Evolutionary conservation across 2,888 invertebrate genomes (phyloP), one percentile per base, ranked within the genome.

Genomic region (Ypsolopha sequella): DNA sequence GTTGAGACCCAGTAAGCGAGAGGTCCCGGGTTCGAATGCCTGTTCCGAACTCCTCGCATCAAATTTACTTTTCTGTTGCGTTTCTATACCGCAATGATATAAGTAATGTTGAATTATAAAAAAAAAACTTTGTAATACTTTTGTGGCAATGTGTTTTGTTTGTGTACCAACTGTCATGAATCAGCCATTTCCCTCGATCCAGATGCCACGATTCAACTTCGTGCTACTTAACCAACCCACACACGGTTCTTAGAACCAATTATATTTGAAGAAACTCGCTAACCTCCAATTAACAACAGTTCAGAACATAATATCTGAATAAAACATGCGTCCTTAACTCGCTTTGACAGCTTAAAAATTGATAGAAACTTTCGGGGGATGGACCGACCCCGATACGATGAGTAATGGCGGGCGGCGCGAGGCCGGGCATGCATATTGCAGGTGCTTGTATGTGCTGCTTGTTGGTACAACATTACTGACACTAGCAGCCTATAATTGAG

Each of bases 251-350:
- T 36, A 9, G 11, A 13, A 47, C 47, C 47, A 13, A 47, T 47
- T 36, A 36, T 33, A 4, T 47, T 38, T 13, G 36, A 47, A 36
- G 46, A 46, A 46, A 7, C 46, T 35, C 9, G 34, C 47, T 9
- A 14, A 13, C 36, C 9, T 11, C 36, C 38, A 47, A 47, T 47
- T 47, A 47, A 36, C 46, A 6, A 46, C 34, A 46, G 38, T 36
- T 41, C 11, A 8, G 35, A 34, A 39, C 49, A 49, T 33, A 33
- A 49, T 49, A 39, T 33, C 24, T 49, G 49, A 49, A 49, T 49
- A 49, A 49, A 41, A n/a, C 24, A 49, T 41, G 49, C 24, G 49
- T 49, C 49, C 49, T 49, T 41, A 39, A 49, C n/a, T 24, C 7
- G 8, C 13, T 41, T 39, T n/a, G 38, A 35, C 41, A n/a, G 49